A percentile compares a stretch with the other conserved stretches of the same genome.
Evolutionary conservation across 2,888 invertebrate species (phyloP).

Genomic region (Ornithoptera alexandrae): DNA sequence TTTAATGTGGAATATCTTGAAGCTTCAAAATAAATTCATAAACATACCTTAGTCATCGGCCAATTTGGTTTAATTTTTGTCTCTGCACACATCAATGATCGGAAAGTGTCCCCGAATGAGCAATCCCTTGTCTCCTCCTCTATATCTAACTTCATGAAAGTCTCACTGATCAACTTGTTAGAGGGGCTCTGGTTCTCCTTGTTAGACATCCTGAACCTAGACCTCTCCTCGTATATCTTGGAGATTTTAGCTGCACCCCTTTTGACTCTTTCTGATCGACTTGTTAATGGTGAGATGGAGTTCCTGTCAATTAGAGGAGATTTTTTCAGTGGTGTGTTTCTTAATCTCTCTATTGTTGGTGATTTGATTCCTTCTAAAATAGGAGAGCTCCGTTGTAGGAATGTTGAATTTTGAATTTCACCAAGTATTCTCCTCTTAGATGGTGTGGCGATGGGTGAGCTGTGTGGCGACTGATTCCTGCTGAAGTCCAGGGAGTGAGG

Average conservation of each 20-base stretch:
- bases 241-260: slow-evolving; percentile 49
- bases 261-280: slow-evolving; percentile 23
- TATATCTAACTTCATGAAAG: slow-evolving; percentile 54
- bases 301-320: slow-evolving; percentile 30
- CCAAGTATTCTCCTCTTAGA: slow-evolving; percentile 62
- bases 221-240: slow-evolving; percentile 63
- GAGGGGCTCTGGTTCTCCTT: slow-evolving; percentile 56
- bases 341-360: slow-evolving; percentile 50
- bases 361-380: slow-evolving; percentile 47
- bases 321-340: slow-evolving; percentile 40
- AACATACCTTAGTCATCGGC: slow-evolving; percentile 58
- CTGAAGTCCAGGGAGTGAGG: slow-evolving; percentile 64
- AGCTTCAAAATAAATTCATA: not conserved
- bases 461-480: slow-evolving; percentile 49
- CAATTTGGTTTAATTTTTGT: slow-evolving; percentile 43
- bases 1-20: not conserved
- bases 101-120: slow-evolving; percentile 51
- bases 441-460: slow-evolving; percentile 47
- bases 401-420: slow-evolving; percentile 46
- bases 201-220: slow-evolving; percentile 59
- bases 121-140: slow-evolving; percentile 71
- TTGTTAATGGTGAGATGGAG: slow-evolving; percentile 40
- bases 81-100: slow-evolving; percentile 39
- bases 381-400: slow-evolving; percentile 45
- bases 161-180: slow-evolving; percentile 41